Evolutionary conservation across 2,113 vertebrate species (phyloP).

Genomic region (Gopherus flavomarginatus): DNA sequence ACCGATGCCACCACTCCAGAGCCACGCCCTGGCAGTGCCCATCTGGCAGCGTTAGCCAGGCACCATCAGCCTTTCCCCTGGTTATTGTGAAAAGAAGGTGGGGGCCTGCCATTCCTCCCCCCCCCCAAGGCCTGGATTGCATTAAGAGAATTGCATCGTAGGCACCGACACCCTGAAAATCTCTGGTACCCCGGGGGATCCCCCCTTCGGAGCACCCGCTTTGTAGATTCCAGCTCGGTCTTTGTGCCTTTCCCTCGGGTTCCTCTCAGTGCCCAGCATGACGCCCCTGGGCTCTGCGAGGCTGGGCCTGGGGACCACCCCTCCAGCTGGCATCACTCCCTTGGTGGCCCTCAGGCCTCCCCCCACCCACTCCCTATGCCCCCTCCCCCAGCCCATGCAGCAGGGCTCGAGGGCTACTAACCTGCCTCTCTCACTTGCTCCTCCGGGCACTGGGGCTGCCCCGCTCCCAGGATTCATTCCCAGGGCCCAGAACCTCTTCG

Average conservation of each 20-base stretch:
- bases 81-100: not conserved
- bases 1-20: not conserved
- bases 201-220: not conserved
- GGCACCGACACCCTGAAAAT: not conserved
- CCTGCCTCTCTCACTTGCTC: not conserved
- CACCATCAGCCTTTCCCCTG: rapidly evolving
- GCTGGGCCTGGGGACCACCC: not conserved
- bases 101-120: not conserved
- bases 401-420: not conserved
- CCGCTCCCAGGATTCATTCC: slow-evolving; percentile 78
- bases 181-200: not conserved
- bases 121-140: too few relatives aligned
- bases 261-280: not conserved
- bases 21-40: too few relatives aligned
- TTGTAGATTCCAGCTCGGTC: not conserved
- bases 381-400: rapidly evolving
- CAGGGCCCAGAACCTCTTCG: slow-evolving; percentile 79
- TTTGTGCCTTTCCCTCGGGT: not conserved
- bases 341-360: rapidly evolving
- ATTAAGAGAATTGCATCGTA: too few relatives aligned
- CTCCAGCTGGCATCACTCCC: not conserved
- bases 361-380: not conserved
- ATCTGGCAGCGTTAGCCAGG: rapidly evolving
- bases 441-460: not conserved
- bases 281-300: too few relatives aligned